These are phyloP conservation scores for Nautilus pompilius DNA, from an alignment of 1,140 invertebrate genomes.

Conservation along the genomic window DNA sequence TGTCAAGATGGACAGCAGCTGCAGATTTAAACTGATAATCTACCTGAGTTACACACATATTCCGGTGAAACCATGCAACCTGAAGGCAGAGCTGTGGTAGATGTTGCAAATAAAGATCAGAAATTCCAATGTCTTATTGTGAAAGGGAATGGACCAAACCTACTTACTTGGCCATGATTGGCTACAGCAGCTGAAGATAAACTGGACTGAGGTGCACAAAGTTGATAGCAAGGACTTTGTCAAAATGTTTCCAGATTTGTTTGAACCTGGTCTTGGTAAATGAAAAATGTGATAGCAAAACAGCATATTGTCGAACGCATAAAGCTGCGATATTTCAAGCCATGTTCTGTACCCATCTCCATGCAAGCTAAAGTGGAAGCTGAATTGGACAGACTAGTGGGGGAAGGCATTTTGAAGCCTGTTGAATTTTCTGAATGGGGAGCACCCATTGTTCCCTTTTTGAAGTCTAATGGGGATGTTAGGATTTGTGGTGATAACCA, in stretches of 20 bases:
- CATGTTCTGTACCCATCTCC: conserved; percentile 25
- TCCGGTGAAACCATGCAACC: conserved; percentile 15
- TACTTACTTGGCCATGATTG: conserved; percentile 19
- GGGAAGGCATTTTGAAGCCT: conserved; percentile 44
- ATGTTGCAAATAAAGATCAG: conserved; percentile 7
- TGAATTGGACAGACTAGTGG: conserved; percentile 46
- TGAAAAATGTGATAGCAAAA: conserved; percentile 15
- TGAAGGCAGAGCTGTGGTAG: no score
- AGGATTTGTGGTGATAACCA: conserved; percentile 60
- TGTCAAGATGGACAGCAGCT: background rate
- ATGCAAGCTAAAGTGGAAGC: conserved; percentile 34
- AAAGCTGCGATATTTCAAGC: conserved; percentile 18
- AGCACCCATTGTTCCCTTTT: conserved; percentile 57
- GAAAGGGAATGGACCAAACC: conserved; percentile 9
- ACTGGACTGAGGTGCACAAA: conserved; percentile 10
- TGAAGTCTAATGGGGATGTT: conserved; percentile 54
- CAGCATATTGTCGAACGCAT: conserved; percentile 14
- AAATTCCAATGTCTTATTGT: conserved; percentile 9
- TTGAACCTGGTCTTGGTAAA: conserved; percentile 10
- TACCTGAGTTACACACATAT: conserved; percentile 15
- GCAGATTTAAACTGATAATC: background rate
- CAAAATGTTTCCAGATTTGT: no score
- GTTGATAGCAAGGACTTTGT: no score
- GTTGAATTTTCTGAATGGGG: conserved; percentile 57
- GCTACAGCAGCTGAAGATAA: conserved; percentile 8